phyloP scores from a whole-genome alignment of 2,888 invertebrate species.

The Parapristionchus giblindavisi region DNA sequence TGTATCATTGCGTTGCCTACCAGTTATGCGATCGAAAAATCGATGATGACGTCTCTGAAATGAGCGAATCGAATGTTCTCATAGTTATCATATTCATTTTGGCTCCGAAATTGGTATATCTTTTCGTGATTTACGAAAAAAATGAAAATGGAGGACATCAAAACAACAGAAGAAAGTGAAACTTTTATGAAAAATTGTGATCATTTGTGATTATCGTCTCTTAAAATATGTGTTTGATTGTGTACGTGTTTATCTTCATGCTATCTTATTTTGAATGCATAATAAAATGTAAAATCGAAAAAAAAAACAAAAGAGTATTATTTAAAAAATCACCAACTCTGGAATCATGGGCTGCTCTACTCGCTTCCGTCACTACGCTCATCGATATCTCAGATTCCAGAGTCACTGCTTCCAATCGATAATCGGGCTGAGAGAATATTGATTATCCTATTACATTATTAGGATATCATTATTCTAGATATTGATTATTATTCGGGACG shows the following conservation, averaged over 20 bases:
- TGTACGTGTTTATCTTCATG: no score
- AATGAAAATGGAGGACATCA: neutral
- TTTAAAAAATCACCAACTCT: neutral
- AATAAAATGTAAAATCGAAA: no score
- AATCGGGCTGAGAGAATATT: neutral
- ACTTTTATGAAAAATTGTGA: no score
- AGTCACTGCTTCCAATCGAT: constrained; percentile 40
- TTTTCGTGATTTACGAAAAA: no score
- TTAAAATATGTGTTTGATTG: neutral
- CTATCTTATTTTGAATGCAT: no score
- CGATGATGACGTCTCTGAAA: constrained; percentile 22
- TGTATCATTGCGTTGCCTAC: constrained; percentile 26
- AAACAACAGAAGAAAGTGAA: no score
- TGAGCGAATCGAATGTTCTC: no score
- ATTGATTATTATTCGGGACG: no score
- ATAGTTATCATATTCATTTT: no score
- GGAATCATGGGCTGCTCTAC: constrained; percentile 36
- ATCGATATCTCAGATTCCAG: constrained; percentile 59
- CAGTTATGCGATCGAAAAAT: constrained; percentile 31
- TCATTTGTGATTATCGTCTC: no score
- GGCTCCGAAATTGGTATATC: no score
- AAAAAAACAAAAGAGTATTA: neutral
- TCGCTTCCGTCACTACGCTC: constrained; percentile 57
- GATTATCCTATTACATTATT: neutral
- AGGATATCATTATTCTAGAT: no score